These are phyloP conservation scores for Diuraphis noxia DNA, from an alignment of 1,140 invertebrate genomes.

Conservation along the genomic window DNA sequence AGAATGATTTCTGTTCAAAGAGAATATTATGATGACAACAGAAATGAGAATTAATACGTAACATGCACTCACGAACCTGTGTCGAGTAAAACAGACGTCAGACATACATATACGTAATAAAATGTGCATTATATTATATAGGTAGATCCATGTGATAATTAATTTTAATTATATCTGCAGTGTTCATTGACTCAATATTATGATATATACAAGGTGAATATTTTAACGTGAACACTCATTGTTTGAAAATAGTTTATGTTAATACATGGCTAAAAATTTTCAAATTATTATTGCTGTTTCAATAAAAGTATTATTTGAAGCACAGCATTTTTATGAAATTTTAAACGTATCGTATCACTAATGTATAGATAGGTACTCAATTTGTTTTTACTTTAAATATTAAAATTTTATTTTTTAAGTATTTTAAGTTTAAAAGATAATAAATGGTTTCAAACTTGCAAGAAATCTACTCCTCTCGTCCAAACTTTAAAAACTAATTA, in stretches of 20 bases:
- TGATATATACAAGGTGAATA: too few species aligned
- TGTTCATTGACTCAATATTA: background rate
- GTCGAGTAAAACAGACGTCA: background rate
- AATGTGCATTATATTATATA: background rate
- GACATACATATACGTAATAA: background rate
- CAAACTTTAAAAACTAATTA: too few species aligned
- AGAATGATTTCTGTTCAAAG: background rate
- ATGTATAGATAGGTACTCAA: too few species aligned
- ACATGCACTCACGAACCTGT: background rate
- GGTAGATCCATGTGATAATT: background rate
- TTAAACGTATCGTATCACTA: too few species aligned
- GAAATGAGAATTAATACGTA: slow-evolving; percentile 1
- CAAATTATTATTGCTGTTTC: background rate
- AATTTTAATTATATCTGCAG: background rate
- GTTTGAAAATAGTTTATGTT: background rate
- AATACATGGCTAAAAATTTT: too few species aligned
- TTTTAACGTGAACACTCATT: background rate
- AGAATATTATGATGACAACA: slow-evolving; percentile 7
- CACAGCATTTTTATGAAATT: too few species aligned
- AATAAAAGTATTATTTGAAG: background rate
- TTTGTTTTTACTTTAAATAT: too few species aligned
- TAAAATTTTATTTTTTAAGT: too few species aligned
- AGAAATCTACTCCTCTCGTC: too few species aligned
- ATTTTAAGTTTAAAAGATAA: too few species aligned
- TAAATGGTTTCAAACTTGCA: too few species aligned